phyloP scores from a whole-genome alignment of 2,888 invertebrate genomes.

The Fissipunctia ypsillon region DNA sequence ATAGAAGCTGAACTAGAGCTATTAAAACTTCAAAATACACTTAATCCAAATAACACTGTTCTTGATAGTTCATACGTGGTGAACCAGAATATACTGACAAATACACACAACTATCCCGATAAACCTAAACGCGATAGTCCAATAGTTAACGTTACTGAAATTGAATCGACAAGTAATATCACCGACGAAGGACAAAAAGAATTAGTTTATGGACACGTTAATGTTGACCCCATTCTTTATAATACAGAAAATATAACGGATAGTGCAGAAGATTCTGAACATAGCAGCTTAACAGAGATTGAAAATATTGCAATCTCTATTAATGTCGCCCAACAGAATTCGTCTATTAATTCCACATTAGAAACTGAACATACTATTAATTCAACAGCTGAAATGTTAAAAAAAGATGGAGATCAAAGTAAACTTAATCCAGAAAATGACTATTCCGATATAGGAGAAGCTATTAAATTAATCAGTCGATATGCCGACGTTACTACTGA shows the following conservation, averaged over 20 bases:
- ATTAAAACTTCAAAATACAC: conserved; percentile 82
- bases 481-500: conserved; percentile 89
- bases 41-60: conserved; percentile 72
- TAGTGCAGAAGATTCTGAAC: conserved; percentile 58
- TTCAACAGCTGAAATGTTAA: conserved; percentile 71
- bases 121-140: conserved; percentile 88
- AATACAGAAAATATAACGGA: conserved; percentile 73
- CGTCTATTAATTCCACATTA: conserved; percentile 25
- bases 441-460: conserved; percentile 88
- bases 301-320: conserved; percentile 64
- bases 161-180: conserved; percentile 69
- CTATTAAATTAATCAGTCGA: conserved; percentile 87
- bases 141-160: conserved; percentile 75
- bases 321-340: conserved; percentile 53
- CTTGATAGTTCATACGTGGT: conserved; percentile 72
- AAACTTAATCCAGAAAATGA: conserved; percentile 88
- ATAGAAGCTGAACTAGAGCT: conserved; percentile 87
- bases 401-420: conserved; percentile 78
- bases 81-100: conserved; percentile 80
- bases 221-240: conserved; percentile 83
- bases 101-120: conserved; percentile 78
- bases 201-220: conserved; percentile 85
- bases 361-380: conserved; percentile 59
- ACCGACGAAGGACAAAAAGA: conserved; percentile 86
- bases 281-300: conserved; percentile 56